Base-by-base conservation (phyloP, 1,140 invertebrate species). In the Bursaphelenchus mucronatus region DNA sequence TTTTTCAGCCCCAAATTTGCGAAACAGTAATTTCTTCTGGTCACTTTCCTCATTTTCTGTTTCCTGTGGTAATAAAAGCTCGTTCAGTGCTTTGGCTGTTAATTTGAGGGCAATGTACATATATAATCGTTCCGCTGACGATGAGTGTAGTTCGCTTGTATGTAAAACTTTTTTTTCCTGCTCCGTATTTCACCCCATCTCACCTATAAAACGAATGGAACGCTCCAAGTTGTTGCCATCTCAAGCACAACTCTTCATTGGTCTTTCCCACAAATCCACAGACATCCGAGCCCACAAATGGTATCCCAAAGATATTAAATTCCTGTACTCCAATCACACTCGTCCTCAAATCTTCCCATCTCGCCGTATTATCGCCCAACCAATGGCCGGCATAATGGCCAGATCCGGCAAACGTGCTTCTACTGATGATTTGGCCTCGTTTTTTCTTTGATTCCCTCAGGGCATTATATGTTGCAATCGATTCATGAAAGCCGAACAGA, bases 351-450 rank as follows among this genome's bases (percentile, higher is more conserved):
- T 86, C 81, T 7, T 74, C 66, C 85, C 85, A 86, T 11, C 73
- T 69, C 6, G 82, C 82, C 1, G 62, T 74, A 69, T 86, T 85
- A 83, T 91, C 90, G 0, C 92, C 92, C 65, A 89, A 89, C 92
- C 93, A 95, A 83, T 93, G 90, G 11, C 90, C 90, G 15, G 87
- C 87, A 82, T 87, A 91, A 63, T 85, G 83, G 17, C 91, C 92
- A 66, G 87, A 86, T 73, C 30, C 30, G 5, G 30, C 30, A 5
- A 30, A 46, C 3, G 43, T 45, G 13, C 30, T 57, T 19, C 46
- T 41, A 15, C 49, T 67, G 19, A 79, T 72, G 6, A 79, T 62
- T 11, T 61, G 66, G 13, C 70, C 74, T 65, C 73, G 55, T 62
- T 79, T 76, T 46, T 69, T 67, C 46, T 69, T 76, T 6, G 86